These are phyloP conservation scores for Scylla paramamosain DNA, from an alignment of 1,140 invertebrate genomes.

Conservation along the genomic window DNA sequence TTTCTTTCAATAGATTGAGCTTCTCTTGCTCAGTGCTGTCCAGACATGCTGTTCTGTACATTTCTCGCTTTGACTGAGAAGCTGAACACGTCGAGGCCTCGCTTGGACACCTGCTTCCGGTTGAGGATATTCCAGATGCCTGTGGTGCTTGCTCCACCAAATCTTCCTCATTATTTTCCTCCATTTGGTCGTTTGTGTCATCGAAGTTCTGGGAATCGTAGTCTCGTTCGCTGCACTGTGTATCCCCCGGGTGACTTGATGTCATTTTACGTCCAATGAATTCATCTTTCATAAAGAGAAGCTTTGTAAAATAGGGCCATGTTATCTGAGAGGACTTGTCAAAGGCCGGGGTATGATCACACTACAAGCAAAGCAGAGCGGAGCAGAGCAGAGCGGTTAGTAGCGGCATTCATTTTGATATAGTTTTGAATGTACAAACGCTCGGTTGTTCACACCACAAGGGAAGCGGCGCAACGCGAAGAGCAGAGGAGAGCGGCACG, in stretches of 20 bases:
- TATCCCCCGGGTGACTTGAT: constrained; percentile 44
- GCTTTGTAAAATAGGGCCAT: constrained; percentile 38
- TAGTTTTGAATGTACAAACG: too few species aligned
- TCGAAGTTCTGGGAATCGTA: constrained; percentile 29
- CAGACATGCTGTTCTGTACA: constrained; percentile 19
- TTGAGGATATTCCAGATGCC: constrained; percentile 49
- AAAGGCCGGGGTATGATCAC: constrained; percentile 13
- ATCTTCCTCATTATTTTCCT: constrained; percentile 46
- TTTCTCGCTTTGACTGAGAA: constrained; percentile 28
- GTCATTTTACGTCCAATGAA: constrained; percentile 51
- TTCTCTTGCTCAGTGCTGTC: constrained; percentile 49
- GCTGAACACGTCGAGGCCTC: constrained; percentile 21
- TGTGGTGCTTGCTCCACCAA: constrained; percentile 43
- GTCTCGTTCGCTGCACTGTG: constrained; percentile 24
- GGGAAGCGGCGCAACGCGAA: too few species aligned
- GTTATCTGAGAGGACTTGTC: constrained; percentile 24
- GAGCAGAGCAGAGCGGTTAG: too few species aligned
- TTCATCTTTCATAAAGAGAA: constrained; percentile 45
- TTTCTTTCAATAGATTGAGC: constrained; percentile 51
- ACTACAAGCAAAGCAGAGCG: too few species aligned
- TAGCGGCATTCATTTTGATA: too few species aligned
- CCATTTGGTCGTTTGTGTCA: constrained; percentile 11
- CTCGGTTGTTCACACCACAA: too few species aligned
- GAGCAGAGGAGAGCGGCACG: too few species aligned
- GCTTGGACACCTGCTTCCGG: constrained; percentile 32